Conservation (phyloP, 2,113 vertebrate genomes). For the Leptobrachium leishanense region DNA sequence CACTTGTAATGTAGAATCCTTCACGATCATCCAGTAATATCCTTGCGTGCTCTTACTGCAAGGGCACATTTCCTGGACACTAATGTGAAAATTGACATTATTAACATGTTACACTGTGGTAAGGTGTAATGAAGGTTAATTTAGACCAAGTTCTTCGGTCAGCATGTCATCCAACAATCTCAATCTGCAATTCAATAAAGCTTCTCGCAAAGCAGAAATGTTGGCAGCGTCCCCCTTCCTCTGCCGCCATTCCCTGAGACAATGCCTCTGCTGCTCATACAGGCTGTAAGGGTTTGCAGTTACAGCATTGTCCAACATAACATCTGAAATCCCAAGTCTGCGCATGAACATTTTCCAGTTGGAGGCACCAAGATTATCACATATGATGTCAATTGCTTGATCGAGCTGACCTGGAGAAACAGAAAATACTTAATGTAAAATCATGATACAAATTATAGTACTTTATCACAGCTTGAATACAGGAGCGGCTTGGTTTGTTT, state of each 20-base stretch:
- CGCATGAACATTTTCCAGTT: constrained; percentile 74
- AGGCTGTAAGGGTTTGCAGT: constrained; percentile 58
- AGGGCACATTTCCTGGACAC: no score
- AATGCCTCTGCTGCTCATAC: constrained; percentile 65
- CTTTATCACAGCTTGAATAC: no score
- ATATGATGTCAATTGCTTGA: constrained; percentile 63
- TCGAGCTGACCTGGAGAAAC: constrained; percentile 64
- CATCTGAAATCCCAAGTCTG: constrained; percentile 65
- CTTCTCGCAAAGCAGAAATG: constrained; percentile 61
- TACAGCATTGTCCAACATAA: constrained; percentile 67
- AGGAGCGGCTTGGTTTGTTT: no score
- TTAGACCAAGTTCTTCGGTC: constrained; percentile 33
- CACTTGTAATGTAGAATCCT: no score
- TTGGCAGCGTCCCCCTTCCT: constrained; percentile 55
- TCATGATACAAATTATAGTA: no score
- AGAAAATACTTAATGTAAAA: not conserved
- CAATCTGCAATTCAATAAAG: constrained; percentile 66
- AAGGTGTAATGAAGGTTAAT: not conserved
- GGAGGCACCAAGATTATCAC: constrained; percentile 59
- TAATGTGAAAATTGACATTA: no score
- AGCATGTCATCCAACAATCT: constrained; percentile 79
- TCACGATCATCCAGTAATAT: no score
- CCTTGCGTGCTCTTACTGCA: no score
- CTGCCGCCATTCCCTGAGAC: constrained; percentile 74
- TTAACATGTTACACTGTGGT: no score